Conservation (phyloP, 2,888 invertebrate species). For the Clostera curtula region DNA sequence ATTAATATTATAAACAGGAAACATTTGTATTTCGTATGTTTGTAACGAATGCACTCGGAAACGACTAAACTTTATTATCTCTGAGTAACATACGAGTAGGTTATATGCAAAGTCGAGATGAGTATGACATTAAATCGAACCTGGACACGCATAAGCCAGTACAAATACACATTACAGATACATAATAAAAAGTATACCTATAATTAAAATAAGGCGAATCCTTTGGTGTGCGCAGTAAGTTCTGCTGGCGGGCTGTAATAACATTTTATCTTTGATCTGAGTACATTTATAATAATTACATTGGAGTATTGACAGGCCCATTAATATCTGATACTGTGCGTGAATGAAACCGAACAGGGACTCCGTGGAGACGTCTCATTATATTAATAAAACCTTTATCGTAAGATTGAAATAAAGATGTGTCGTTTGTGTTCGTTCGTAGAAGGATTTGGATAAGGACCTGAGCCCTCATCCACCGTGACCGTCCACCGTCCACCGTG, state of each 20-base stretch:
- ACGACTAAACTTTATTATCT: not conserved
- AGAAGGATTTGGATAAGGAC: no score
- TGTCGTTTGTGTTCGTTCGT: no score
- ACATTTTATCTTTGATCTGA: slow-evolving; percentile 50
- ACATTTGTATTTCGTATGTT: no score
- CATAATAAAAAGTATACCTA: slow-evolving; percentile 32
- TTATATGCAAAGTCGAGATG: no score
- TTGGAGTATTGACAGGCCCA: slow-evolving; percentile 59
- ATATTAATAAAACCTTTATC: slow-evolving; percentile 4
- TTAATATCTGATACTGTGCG: slow-evolving; percentile 50
- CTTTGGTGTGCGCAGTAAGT: slow-evolving; percentile 43
- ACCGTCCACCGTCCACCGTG: no score
- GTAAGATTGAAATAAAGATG: no score
- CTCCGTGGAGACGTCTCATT: slow-evolving; percentile 9
- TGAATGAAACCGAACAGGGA: slow-evolving; percentile 11
- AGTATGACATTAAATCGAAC: no score
- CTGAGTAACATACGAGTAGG: no score
- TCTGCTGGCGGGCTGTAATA: slow-evolving; percentile 42
- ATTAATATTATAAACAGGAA: no score
- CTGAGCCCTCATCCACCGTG: no score
- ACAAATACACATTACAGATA: slow-evolving; percentile 10
- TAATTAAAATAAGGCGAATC: slow-evolving; percentile 50
- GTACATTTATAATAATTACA: slow-evolving; percentile 69
- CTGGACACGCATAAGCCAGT: no score
- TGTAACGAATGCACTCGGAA: no score